Percentiles rank a stretch among this genome's conserved stretches.
Evolutionary conservation across 2,113 vertebrate species (phyloP).

Genomic region (Meles meles): DNA sequence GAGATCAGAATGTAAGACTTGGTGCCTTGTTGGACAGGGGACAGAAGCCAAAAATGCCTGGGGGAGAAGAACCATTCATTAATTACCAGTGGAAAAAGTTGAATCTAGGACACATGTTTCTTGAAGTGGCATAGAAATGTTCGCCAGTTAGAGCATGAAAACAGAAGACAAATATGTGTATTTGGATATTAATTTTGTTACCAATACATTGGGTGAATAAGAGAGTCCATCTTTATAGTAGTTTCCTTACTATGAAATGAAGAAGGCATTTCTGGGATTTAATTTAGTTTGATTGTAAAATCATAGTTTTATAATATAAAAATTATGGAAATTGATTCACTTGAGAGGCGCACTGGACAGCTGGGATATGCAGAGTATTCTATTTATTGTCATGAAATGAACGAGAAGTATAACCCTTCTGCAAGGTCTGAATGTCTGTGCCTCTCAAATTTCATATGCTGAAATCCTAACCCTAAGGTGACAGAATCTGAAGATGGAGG

Average conservation of each 20-base stretch:
- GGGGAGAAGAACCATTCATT: constrained; percentile 57
- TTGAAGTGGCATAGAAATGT: background rate
- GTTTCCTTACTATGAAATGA: background rate
- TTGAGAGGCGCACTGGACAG: background rate
- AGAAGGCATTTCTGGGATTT: background rate
- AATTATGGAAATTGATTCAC: background rate
- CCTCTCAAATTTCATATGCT: background rate
- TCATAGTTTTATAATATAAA: background rate
- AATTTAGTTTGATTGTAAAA: background rate
- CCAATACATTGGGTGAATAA: background rate
- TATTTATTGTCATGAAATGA: background rate
- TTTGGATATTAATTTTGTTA: background rate
- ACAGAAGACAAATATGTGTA: background rate
- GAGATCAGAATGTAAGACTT: constrained; percentile 20
- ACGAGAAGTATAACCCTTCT: background rate
- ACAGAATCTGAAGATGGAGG: background rate
- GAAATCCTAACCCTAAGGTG: background rate
- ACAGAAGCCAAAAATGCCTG: constrained; percentile 55
- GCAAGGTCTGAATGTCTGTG: background rate
- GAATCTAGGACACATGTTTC: constrained; percentile 39
- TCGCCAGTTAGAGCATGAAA: background rate
- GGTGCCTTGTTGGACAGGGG: constrained; percentile 58
- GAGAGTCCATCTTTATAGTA: background rate
- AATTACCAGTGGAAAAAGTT: constrained; percentile 31
- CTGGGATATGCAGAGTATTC: background rate